A percentile compares a stretch with the other conserved stretches of the same genome.
phyloP scores from a whole-genome alignment of 2,888 invertebrate species.

The Chloroclysta siterata region DNA sequence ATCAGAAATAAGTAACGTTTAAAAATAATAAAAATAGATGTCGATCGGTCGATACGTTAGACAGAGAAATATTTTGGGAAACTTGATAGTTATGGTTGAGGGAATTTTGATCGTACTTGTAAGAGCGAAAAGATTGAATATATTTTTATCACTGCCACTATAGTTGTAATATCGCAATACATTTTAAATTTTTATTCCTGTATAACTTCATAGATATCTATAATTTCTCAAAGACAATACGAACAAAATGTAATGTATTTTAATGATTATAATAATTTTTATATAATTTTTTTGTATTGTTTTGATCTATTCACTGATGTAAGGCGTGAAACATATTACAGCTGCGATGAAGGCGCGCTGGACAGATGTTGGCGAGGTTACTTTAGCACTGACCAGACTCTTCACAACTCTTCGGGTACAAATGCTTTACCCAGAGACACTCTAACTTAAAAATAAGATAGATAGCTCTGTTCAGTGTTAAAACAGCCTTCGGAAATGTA shows the following conservation, averaged over 20 bases:
- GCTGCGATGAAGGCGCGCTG: slow-evolving; percentile 54
- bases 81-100: slow-evolving; percentile 43
- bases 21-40: slow-evolving; percentile 9
- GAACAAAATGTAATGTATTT: slow-evolving; percentile 27
- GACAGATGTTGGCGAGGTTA: slow-evolving; percentile 19
- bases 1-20: slow-evolving; percentile 33
- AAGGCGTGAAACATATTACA: slow-evolving; percentile 81
- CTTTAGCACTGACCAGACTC: slow-evolving; percentile 27
- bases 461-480: slow-evolving; percentile 27
- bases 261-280: slow-evolving; percentile 16
- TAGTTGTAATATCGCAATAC: slow-evolving; percentile 59
- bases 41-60: slow-evolving; percentile 24
- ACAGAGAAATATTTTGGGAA: slow-evolving; percentile 74
- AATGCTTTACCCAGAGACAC: slow-evolving; percentile 2
- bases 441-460: slow-evolving; percentile 4
- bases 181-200: slow-evolving; percentile 10
- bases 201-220: neutral
- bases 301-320: slow-evolving; percentile 47
- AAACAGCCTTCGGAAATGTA: slow-evolving; percentile 57
- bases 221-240: slow-evolving; percentile 10
- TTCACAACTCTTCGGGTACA: neutral
- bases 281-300: slow-evolving; percentile 38
- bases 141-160: slow-evolving; percentile 81
- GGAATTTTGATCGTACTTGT: slow-evolving; percentile 51
- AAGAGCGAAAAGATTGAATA: slow-evolving; percentile 65